Evolutionary conservation across 2,888 invertebrate genomes (phyloP).

Genomic region (Caenorhabditis sp.): DNA sequence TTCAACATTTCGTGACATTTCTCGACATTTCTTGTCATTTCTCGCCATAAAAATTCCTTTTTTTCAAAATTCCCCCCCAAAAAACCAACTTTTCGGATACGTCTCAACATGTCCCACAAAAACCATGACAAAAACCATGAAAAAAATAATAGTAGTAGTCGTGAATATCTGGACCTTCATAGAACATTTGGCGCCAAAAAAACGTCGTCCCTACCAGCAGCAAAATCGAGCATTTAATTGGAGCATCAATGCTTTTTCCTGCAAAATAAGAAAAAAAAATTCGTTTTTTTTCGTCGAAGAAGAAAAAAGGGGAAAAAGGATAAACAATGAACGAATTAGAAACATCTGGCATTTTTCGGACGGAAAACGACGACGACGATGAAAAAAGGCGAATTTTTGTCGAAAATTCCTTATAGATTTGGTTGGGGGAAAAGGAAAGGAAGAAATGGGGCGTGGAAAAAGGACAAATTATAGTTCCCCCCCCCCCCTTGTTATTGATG

Average conservation of each 20-base stretch:
- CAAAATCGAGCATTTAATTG: too few relatives aligned
- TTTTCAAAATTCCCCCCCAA: slow-evolving; percentile 3
- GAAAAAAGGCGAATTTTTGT: neutral
- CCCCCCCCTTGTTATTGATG: too few relatives aligned
- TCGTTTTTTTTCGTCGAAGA: too few relatives aligned
- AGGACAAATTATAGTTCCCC: too few relatives aligned
- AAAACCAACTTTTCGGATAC: slow-evolving; percentile 35
- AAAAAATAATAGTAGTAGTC: slow-evolving; percentile 5
- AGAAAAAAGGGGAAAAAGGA: neutral
- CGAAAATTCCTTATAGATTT: neutral
- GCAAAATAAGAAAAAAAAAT: too few relatives aligned
- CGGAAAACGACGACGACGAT: neutral
- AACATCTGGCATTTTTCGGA: neutral
- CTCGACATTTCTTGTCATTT: too few relatives aligned
- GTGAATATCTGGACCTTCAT: slow-evolving; percentile 29
- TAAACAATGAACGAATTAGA: neutral
- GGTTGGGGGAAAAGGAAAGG: neutral
- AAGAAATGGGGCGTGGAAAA: neutral
- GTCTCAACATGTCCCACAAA: slow-evolving; percentile 20
- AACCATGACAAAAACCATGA: slow-evolving; percentile 25
- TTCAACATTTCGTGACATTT: too few relatives aligned
- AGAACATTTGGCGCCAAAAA: slow-evolving; percentile 26
- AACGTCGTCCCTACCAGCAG: neutral
- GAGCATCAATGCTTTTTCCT: too few relatives aligned
- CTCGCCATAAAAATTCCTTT: too few relatives aligned